phyloP scores from a whole-genome alignment of 2,888 invertebrate genomes.

The Agrotis clavis region DNA sequence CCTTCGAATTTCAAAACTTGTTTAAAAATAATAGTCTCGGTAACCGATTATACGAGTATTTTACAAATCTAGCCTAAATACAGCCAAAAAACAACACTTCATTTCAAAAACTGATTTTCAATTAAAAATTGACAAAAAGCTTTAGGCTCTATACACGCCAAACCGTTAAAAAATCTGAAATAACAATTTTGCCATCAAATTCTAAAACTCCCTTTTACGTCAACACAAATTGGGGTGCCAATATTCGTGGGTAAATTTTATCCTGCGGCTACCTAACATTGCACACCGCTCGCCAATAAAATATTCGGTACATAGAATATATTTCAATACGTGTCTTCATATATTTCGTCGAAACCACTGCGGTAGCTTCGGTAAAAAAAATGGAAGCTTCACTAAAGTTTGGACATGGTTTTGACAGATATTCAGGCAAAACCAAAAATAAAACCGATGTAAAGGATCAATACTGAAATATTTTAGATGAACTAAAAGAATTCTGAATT shows the following conservation, averaged over 20 bases:
- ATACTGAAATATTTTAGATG: not conserved
- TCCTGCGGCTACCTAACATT: conserved; percentile 38
- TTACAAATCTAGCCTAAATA: no score
- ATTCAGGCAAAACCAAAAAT: not conserved
- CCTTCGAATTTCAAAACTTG: no score
- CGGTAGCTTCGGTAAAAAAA: not conserved
- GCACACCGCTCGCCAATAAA: conserved; percentile 13
- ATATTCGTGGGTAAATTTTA: conserved; percentile 33
- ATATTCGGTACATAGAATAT: conserved; percentile 27
- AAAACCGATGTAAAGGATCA: not conserved
- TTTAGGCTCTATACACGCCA: not conserved
- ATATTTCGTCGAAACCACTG: conserved; percentile 17
- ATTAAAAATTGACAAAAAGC: not conserved
- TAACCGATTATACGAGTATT: no score
- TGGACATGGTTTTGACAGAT: conserved; percentile 1
- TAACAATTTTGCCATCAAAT: conserved; percentile 32
- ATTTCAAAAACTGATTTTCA: not conserved
- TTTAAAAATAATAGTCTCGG: no score
- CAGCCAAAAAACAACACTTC: no score
- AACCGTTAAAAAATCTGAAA: conserved; percentile 30
- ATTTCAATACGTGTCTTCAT: conserved; percentile 35
- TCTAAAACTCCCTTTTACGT: conserved; percentile 24
- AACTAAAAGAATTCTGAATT: not conserved
- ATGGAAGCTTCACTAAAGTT: not conserved
- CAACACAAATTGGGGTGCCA: conserved; percentile 35